A percentile compares a stretch with the other conserved stretches of the same genome.
These are phyloP conservation scores for Sitobion miscanthi DNA, from an alignment of 1,140 invertebrate species.

Conservation along the genomic window DNA sequence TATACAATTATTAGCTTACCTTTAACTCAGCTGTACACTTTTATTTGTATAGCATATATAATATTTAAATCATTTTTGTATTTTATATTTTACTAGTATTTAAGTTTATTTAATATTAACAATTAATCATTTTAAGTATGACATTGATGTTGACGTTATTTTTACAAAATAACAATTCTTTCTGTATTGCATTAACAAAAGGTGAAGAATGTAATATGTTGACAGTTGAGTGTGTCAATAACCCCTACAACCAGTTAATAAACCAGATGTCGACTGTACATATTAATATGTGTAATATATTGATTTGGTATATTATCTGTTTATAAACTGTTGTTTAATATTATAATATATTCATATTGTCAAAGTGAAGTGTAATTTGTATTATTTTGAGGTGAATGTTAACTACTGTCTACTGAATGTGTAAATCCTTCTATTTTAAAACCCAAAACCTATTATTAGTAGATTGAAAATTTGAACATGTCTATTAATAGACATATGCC, in stretches of 20 bases:
- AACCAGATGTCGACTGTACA: slow-evolving; percentile 24
- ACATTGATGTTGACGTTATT: not conserved
- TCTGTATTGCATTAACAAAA: not conserved
- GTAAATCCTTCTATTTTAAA: too few relatives aligned
- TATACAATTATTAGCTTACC: not conserved
- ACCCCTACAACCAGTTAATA: slow-evolving; percentile 42
- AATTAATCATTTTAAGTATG: not conserved
- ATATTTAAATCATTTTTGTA: not conserved
- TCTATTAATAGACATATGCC: not conserved
- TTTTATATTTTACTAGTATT: not conserved
- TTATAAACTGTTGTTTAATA: not conserved
- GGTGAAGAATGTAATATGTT: not conserved
- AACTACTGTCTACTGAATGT: slow-evolving; percentile 8
- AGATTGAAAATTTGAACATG: not conserved
- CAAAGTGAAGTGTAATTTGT: not conserved
- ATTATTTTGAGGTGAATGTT: slow-evolving; percentile 4
- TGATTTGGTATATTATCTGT: not conserved
- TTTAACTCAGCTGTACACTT: not conserved
- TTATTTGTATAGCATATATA: too few relatives aligned
- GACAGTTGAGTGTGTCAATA: slow-evolving; percentile 45
- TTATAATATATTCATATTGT: too few relatives aligned
- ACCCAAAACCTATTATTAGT: not conserved
- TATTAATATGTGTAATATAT: slow-evolving; percentile 29
- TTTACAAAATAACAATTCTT: not conserved
- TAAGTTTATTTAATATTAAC: not conserved